phyloP scores from a whole-genome alignment of 2,888 invertebrate genomes.

The Microctonus aethiopoides region DNA sequence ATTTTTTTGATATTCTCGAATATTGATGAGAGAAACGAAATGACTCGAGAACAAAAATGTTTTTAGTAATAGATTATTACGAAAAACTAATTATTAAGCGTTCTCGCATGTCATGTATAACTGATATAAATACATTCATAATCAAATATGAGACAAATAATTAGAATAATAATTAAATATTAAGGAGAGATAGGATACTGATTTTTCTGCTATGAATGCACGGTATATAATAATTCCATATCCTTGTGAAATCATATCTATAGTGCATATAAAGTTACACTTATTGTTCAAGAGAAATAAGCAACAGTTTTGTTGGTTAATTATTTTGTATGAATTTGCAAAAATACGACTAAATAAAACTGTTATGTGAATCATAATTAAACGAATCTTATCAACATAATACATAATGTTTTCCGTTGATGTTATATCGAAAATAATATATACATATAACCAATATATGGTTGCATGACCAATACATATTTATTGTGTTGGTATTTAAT shows the following conservation, averaged over 20 bases:
- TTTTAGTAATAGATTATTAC: constrained; percentile 10
- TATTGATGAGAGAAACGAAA: constrained; percentile 6
- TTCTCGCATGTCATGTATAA: constrained; percentile 13
- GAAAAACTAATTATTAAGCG: neutral
- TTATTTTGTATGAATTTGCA: constrained; percentile 15
- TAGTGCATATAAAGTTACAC: constrained; percentile 33
- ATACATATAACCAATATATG: neutral
- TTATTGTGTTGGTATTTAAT: neutral
- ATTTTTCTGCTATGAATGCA: constrained; percentile 19
- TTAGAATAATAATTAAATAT: constrained; percentile 57
- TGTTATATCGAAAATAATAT: neutral
- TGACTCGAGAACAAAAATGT: constrained; percentile 18
- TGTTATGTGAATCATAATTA: neutral
- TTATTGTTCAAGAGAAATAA: constrained; percentile 26
- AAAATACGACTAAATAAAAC: neutral
- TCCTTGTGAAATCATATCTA: constrained; percentile 41
- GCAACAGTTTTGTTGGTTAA: constrained; percentile 10
- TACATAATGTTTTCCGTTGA: neutral
- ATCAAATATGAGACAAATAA: constrained; percentile 64
- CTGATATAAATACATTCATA: constrained; percentile 52
- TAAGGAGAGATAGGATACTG: constrained; percentile 38
- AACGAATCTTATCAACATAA: neutral
- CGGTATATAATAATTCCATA: constrained; percentile 33
- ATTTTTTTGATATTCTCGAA: constrained; percentile 27
- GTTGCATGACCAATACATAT: neutral